Conservation (phyloP, 1,140 invertebrate genomes). For the Pachypeltis micranthus region DNA sequence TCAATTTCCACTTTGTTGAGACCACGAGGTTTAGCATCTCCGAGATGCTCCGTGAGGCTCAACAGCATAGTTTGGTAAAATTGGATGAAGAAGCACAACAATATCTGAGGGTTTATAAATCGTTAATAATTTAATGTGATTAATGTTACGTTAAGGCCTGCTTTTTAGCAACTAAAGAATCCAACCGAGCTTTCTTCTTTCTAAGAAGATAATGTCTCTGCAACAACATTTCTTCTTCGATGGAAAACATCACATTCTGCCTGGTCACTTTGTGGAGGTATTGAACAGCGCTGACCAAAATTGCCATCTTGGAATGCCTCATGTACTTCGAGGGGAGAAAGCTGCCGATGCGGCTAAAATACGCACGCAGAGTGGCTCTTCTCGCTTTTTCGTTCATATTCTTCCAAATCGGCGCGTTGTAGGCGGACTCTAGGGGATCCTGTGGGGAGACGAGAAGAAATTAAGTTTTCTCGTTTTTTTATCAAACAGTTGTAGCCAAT, state of each 20-base stretch:
- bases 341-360: background rate
- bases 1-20: slow-evolving; percentile 78
- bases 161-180: too few species aligned
- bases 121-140: too few species aligned
- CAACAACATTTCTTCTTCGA: background rate
- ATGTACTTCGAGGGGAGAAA: background rate
- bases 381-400: background rate
- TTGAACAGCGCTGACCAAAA: background rate
- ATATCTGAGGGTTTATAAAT: too few species aligned
- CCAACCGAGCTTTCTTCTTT: background rate
- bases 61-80: too few species aligned
- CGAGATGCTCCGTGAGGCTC: slow-evolving; percentile 74
- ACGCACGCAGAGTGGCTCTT: background rate
- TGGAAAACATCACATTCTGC: background rate
- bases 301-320: background rate
- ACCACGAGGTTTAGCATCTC: slow-evolving; percentile 83
- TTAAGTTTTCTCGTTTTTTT: too few species aligned
- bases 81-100: too few species aligned
- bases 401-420: background rate
- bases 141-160: too few species aligned
- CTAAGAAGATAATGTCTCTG: background rate
- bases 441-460: too few species aligned
- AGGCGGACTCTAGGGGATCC: background rate
- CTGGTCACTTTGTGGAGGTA: background rate
- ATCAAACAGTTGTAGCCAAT: too few species aligned